Conservation (phyloP, 1,140 invertebrate species). For the Venturia canescens region DNA sequence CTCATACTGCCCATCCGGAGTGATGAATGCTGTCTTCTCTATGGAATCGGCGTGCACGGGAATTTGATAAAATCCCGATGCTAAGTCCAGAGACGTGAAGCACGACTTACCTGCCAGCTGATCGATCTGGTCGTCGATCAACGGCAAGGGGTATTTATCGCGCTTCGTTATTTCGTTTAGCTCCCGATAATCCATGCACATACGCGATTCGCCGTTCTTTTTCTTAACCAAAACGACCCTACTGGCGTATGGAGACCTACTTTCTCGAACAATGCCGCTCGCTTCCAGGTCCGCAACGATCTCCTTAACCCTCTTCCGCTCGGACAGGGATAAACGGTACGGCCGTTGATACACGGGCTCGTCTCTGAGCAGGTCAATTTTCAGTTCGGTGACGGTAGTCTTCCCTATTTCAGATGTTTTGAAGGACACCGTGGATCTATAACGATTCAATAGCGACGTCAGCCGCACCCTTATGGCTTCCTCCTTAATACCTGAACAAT, state of each 20-base stretch:
- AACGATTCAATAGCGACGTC: too few relatives aligned
- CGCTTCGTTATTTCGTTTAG: conserved; percentile 33
- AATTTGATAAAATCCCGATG: conserved; percentile 26
- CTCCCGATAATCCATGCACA: background rate
- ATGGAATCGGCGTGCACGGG: conserved; percentile 27
- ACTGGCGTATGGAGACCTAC: conserved; percentile 10
- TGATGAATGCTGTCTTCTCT: too few relatives aligned
- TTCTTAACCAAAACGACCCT: background rate
- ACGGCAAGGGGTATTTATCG: background rate
- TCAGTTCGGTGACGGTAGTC: conserved; percentile 33
- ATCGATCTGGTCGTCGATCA: conserved; percentile 31
- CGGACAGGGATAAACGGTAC: background rate
- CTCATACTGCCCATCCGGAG: conserved; percentile 22
- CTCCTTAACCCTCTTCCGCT: background rate
- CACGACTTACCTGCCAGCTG: background rate
- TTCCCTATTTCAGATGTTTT: conserved; percentile 29
- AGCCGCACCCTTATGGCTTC: too few relatives aligned
- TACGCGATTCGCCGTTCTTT: conserved; percentile 5
- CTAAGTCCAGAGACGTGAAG: conserved; percentile 10
- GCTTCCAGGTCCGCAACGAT: conserved; percentile 12
- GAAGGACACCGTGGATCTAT: conserved; percentile 7
- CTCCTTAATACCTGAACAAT: too few relatives aligned
- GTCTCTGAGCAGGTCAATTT: conserved; percentile 28
- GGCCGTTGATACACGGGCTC: conserved; percentile 37
- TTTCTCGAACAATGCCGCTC: conserved; percentile 10